phyloP scores from a whole-genome alignment of 2,888 invertebrate genomes.

The Agelastica alni region DNA sequence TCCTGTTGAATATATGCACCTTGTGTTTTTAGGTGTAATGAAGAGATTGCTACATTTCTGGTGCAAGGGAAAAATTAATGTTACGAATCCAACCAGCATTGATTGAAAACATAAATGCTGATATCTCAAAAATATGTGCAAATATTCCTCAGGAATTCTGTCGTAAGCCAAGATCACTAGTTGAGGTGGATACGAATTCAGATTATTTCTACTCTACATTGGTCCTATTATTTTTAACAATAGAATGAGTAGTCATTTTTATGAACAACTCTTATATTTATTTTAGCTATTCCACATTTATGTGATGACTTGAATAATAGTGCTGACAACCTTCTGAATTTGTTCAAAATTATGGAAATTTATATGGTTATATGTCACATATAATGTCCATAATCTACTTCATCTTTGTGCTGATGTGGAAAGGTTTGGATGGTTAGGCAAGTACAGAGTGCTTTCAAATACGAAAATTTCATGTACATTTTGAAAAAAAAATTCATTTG shows the following conservation, averaged over 20 bases:
- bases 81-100: neutral
- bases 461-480: conserved; percentile 25
- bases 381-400: conserved; percentile 37
- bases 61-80: neutral
- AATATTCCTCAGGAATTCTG: neutral
- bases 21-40: neutral
- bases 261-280: conserved; percentile 10
- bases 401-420: conserved; percentile 31
- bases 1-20: neutral
- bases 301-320: no score
- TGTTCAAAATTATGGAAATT: neutral
- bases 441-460: conserved; percentile 22
- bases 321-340: neutral
- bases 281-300: neutral
- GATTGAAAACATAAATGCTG: neutral
- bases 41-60: neutral
- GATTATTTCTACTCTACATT: neutral
- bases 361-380: conserved; percentile 36
- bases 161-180: neutral
- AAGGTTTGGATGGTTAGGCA: conserved; percentile 24
- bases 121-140: neutral
- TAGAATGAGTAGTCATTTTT: neutral
- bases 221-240: neutral
- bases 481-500: conserved; percentile 17
- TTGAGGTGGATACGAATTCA: neutral